Conservation (phyloP, 2,113 vertebrate genomes). For the Otocyon megalotis region DNA sequence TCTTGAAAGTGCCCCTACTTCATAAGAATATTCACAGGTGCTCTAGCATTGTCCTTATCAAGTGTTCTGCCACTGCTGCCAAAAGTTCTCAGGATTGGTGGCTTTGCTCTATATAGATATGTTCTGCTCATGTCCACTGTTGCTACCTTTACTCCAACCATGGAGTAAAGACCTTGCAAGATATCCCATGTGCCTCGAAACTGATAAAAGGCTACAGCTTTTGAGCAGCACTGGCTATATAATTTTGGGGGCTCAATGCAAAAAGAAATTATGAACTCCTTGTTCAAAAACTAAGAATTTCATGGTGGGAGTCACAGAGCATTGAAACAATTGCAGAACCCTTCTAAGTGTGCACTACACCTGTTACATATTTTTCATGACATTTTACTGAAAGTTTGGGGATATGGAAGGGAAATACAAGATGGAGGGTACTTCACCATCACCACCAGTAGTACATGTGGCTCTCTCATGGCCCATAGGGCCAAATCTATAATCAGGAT, state of each 20-base stretch:
- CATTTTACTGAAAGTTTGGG: background rate
- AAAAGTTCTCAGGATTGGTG: background rate
- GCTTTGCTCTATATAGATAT: background rate
- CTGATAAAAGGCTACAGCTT: background rate
- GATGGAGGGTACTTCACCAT: background rate
- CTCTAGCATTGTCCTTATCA: background rate
- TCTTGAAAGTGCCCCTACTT: background rate
- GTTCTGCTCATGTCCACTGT: background rate
- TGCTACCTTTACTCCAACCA: background rate
- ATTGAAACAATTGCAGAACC: background rate
- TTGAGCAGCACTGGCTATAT: background rate
- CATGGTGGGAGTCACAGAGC: background rate
- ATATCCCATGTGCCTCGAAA: background rate
- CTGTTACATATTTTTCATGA: background rate
- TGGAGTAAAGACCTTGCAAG: background rate
- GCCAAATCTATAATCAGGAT: background rate
- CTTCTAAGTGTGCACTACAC: background rate
- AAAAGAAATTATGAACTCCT: background rate
- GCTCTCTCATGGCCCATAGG: background rate
- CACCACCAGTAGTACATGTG: background rate
- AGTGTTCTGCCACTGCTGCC: background rate
- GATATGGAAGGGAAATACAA: background rate
- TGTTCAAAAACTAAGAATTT: conserved; percentile 24
- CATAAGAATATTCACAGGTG: background rate
- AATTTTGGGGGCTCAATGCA: background rate